Base-by-base conservation (phyloP, 2,797 vertebrate genomes). In the Sebastes vulpes region DNA sequence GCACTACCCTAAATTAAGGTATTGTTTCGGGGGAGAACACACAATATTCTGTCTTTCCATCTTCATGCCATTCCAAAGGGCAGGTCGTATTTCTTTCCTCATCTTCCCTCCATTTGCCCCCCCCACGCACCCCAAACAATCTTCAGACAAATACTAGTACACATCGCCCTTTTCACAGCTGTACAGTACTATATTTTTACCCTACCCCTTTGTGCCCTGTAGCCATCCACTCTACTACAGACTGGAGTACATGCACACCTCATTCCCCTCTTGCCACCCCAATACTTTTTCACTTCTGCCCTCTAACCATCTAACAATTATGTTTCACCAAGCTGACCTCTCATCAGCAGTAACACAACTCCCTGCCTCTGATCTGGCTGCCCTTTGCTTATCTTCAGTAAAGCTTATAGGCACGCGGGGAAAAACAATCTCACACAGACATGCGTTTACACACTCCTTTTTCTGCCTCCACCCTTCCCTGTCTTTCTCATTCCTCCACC, bases 271-370 rank as follows among this genome's bases (percentile, higher is more conserved):
- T 84, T 83, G 85, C 77, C 80, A 65, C 69, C 66, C 65, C 64
- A 77, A 85, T 31, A 89, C 67, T 89, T 83, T 89, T 79, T 90
- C 72, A 72, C 83, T 85, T 72, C 83, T 92, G 85, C 89, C 92
- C 91, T 92, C 83, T 81, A 87, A 92, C 81, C 83, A 72, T 89
- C 79, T 88, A 83, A 90, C 92, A 92, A 91, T 90, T 91, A 92
- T 80, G 79, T 87, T 85, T 85, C 84, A 84, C 86, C 79, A 70
- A 74, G 82, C 82, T 82, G 86, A 90, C 90, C 88, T 85, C 84
- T 89, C 87, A 90, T 91, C 81, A 80, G 86, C 71, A 53, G 59
- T 77, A 48, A 53, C 64, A 84, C 89, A 75, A 52, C 84, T 72
- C 59, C 50, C 78, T 57, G 80, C 72, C 72, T 89, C 88, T 89